Evolutionary conservation across 2,113 vertebrate species (phyloP).

Genomic region (Murina feae): DNA sequence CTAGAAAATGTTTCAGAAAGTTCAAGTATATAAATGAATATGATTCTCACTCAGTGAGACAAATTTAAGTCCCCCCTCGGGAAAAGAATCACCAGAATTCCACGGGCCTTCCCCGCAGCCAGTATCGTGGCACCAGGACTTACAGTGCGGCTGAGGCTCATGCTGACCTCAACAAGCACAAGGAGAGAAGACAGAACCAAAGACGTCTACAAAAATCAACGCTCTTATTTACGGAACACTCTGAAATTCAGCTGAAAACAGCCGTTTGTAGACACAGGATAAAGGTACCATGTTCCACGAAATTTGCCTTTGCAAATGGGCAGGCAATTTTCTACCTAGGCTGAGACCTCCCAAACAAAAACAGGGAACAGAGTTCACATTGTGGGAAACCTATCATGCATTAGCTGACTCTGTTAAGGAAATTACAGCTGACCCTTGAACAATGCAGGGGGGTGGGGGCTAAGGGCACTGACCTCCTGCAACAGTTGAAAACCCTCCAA

Average conservation of each 20-base stretch:
- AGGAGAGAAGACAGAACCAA: constrained; percentile 4
- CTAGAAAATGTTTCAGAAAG: background rate
- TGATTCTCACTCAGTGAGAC: constrained; percentile 26
- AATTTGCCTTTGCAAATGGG: constrained; percentile 25
- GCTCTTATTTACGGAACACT: constrained; percentile 1
- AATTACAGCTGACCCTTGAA: background rate
- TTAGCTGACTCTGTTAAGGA: background rate
- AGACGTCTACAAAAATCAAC: constrained; percentile 45
- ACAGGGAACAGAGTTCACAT: background rate
- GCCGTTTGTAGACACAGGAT: background rate
- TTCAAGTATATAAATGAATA: constrained; percentile 4
- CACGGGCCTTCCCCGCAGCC: background rate
- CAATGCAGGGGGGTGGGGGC: background rate
- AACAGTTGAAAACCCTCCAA: background rate
- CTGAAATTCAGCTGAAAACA: constrained; percentile 30
- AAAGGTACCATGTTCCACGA: background rate
- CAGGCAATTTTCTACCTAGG: background rate
- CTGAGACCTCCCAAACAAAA: background rate
- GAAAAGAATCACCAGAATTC: background rate
- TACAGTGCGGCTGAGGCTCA: background rate
- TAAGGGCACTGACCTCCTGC: background rate
- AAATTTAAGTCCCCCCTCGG: background rate
- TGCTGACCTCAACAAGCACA: background rate
- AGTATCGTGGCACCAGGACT: background rate
- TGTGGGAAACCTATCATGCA: constrained; percentile 19